These are phyloP conservation scores for Otolemur crassicaudatus DNA, from an alignment of 2,797 vertebrate genomes.

Conservation along the genomic window DNA sequence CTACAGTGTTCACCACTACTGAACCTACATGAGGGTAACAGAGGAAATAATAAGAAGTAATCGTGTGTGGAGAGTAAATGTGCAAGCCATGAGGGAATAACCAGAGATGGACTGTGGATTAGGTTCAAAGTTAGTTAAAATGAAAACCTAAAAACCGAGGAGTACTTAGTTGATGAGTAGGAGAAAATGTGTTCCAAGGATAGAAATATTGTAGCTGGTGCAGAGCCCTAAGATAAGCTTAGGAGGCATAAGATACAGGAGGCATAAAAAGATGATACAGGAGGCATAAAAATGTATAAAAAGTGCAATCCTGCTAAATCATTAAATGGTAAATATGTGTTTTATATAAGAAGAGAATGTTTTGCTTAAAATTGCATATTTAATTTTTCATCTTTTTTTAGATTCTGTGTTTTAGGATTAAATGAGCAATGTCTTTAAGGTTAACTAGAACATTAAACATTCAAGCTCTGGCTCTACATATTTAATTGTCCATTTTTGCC, in stretches of 20 bases:
- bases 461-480: not conserved
- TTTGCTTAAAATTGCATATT: slow-evolving; percentile 10
- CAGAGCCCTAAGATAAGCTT: not conserved
- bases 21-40: not conserved
- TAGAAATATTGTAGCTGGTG: not conserved
- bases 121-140: not conserved
- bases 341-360: not conserved
- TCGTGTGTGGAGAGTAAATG: not conserved
- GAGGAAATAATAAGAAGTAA: not conserved
- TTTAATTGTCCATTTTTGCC: slow-evolving; percentile 43
- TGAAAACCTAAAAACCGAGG: not conserved
- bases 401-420: slow-evolving; percentile 26
- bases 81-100: not conserved
- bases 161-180: not conserved
- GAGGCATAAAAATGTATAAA: not conserved
- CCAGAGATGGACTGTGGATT: not conserved
- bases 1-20: not conserved
- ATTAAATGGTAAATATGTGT: slow-evolving; percentile 24
- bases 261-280: not conserved
- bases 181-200: not conserved
- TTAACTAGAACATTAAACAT: slow-evolving; percentile 3
- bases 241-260: not conserved
- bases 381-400: not conserved
- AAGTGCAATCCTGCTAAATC: not conserved
- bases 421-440: not conserved